Conservation (phyloP, 2,113 vertebrate species). For the Brachirus orientalis region DNA sequence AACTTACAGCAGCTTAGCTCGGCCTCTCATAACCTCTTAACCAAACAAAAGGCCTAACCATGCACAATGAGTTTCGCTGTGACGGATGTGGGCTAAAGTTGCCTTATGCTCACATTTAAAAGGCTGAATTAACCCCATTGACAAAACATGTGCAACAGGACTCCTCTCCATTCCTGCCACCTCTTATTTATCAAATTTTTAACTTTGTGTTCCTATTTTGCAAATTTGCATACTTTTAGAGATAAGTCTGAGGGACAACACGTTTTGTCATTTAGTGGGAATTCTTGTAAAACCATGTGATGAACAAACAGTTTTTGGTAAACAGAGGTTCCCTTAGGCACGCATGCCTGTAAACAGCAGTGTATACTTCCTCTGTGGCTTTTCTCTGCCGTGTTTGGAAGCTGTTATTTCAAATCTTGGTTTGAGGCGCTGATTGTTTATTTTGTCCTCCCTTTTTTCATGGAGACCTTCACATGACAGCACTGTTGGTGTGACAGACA, state of each 20-base stretch:
- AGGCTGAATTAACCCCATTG: slow-evolving; percentile 20
- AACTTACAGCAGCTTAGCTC: slow-evolving; percentile 65
- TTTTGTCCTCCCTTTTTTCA: slow-evolving; percentile 59
- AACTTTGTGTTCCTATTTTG: slow-evolving; percentile 11
- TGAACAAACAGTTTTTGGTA: slow-evolving; percentile 52
- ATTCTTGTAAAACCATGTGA: slow-evolving; percentile 61
- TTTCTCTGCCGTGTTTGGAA: slow-evolving; percentile 19
- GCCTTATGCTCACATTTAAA: slow-evolving; percentile 55
- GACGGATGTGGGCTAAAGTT: slow-evolving; percentile 70
- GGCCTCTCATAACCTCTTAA: slow-evolving; percentile 66
- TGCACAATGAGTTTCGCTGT: slow-evolving; percentile 62
- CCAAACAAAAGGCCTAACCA: slow-evolving; percentile 70
- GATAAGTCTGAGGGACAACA: slow-evolving; percentile 22
- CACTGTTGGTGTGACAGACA: slow-evolving; percentile 44
- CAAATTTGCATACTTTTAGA: slow-evolving; percentile 5
- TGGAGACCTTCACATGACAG: slow-evolving; percentile 65
- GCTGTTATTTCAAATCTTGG: slow-evolving; percentile 69
- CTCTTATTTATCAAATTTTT: not conserved
- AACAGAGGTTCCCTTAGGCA: slow-evolving; percentile 55
- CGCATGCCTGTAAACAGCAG: slow-evolving; percentile 26
- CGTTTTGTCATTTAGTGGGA: slow-evolving; percentile 42
- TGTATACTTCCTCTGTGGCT: slow-evolving; percentile 52
- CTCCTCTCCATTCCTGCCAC: slow-evolving; percentile 9
- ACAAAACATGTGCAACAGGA: slow-evolving; percentile 11
- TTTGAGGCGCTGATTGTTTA: slow-evolving; percentile 58